Evolutionary conservation across 2,113 vertebrate species (phyloP), one percentile per base, ranked within the genome.

Genomic region (Cyanoderma ruficeps): DNA sequence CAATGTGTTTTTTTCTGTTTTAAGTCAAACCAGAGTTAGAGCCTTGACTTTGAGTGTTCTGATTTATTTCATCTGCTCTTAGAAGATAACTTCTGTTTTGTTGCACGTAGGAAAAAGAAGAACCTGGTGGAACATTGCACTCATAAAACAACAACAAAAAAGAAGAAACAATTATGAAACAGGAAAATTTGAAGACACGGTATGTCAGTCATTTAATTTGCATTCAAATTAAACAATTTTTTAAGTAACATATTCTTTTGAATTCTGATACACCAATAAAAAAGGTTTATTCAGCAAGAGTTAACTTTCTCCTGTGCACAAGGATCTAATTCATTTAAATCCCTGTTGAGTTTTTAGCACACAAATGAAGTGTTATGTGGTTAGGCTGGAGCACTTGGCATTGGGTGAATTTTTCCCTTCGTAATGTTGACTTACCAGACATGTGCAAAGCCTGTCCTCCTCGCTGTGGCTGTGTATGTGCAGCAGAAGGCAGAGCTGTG

Each of bases 311-410:
- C 18, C 76, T 42, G 28, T 79, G 81, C 81, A 85, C 87, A 91
- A 89, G 80, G 69, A 72, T 96, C 74, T 84, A 84, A 94, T 94
- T 95, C 6, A 72, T 84, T 89, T 94, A 91, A 96, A 87, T 94
- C 81, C 78, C 93, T 17, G 4, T 15, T 89, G 94, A 79, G 52
- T 55, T 94, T 95, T 81, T 84, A 85, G 81, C 53, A 55, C 67
- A 72, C 25, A 90, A 79, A 90, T 67, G 67, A 92, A 94, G 88
- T 88, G 88, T 93, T 96, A 80, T 39, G 57, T 1, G 1, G 77
- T 68, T 69, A 39, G 71, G 31, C 77, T 71, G 61, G 60, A 91
- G 77, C 87, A 87, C 69, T 96, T 95, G 87, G 87, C 81, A 30
- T 53, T 87, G 91, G 47, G 46, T 64, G 61, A 42, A 33, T 82